Percentiles rank a stretch among this genome's conserved stretches.
phyloP scores from a whole-genome alignment of 2,797 vertebrate species.

The Cynopterus sphinx region DNA sequence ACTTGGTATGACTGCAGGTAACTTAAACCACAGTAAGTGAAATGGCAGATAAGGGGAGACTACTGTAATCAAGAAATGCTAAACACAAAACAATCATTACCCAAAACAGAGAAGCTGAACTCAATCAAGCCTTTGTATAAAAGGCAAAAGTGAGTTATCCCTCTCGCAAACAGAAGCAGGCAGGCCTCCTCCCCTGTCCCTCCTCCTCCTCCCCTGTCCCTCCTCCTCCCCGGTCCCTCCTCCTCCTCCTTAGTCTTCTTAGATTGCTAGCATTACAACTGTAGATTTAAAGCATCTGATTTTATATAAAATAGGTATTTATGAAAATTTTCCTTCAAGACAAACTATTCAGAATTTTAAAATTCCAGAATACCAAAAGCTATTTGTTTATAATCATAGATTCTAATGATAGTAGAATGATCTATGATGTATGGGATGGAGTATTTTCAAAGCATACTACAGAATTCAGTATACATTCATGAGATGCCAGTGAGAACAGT shows the following conservation, averaged over 20 bases:
- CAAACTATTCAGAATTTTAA: conserved; percentile 38
- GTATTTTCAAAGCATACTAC: conserved; percentile 32
- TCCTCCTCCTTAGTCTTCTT: not conserved
- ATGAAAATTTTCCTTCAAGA: not conserved
- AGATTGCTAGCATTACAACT: not conserved
- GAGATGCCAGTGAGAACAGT: conserved; percentile 33
- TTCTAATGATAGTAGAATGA: conserved; percentile 42
- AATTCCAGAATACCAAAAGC: conserved; percentile 22
- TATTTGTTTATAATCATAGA: conserved; percentile 53
- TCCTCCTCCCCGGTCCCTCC: not conserved
- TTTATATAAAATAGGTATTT: not conserved
- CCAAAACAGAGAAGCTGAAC: not conserved
- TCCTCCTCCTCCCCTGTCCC: too few relatives aligned
- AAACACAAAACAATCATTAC: not conserved
- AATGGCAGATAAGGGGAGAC: not conserved
- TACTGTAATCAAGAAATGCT: not conserved
- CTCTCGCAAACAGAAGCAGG: not conserved
- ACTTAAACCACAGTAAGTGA: not conserved
- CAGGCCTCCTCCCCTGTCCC: not conserved
- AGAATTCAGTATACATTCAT: conserved; percentile 62
- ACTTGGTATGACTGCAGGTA: not conserved
- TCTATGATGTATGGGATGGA: conserved; percentile 22
- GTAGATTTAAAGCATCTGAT: not conserved
- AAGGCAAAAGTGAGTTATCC: not conserved
- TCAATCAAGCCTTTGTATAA: not conserved